Base-by-base conservation (phyloP, 2,888 invertebrate species). In the Alentia gelatinosa region DNA sequence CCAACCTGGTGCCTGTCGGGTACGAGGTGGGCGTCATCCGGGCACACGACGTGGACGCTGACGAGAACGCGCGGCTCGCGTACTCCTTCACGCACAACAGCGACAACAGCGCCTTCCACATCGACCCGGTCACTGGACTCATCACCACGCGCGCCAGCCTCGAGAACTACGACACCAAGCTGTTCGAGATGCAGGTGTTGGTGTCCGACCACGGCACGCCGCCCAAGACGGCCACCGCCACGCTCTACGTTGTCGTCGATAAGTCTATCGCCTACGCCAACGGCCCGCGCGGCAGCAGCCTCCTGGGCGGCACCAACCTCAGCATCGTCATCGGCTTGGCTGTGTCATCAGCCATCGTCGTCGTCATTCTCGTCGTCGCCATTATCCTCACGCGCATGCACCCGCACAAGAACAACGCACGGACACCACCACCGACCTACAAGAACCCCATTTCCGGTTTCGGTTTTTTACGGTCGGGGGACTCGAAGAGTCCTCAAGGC, bases 251-350 rank as follows among this genome's bases (percentile, higher is more conserved):
- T 5, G 63, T 90, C 9, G 63, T 90, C 5, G 83, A 90, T n/a
- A 50, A 50, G 35, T 26, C 86, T 0, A 39, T 90, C 7, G 74
- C 50, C 33, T 79, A 35, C 33, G 37, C 39, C 40, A 33, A 4
- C n/a, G 88, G 56, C 3, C 56, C 23, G 5, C 5, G 47, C 12
- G 42, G 47, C 19, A 50, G 79, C n/a, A 75, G 83, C 30, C 79
- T 90, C 30, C 68, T 90, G 39, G 90, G 90, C 33, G 83, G 90
- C 79, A 79, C 90, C 35, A 90, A 90, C 50, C 83, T 90, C 23
- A 90, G 79, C 33, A 90, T 90, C 39, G 90, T 90, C 19, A 42
- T 90, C 3, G 90, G 75, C 35, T 26, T 90, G 33, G 42, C 90
- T 4, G 79, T 90, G 37, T 90, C 90, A 1, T 90, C 90, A 3